phyloP scores from a whole-genome alignment of 2,797 vertebrate genomes.

The Eupleurogrammus muticus region DNA sequence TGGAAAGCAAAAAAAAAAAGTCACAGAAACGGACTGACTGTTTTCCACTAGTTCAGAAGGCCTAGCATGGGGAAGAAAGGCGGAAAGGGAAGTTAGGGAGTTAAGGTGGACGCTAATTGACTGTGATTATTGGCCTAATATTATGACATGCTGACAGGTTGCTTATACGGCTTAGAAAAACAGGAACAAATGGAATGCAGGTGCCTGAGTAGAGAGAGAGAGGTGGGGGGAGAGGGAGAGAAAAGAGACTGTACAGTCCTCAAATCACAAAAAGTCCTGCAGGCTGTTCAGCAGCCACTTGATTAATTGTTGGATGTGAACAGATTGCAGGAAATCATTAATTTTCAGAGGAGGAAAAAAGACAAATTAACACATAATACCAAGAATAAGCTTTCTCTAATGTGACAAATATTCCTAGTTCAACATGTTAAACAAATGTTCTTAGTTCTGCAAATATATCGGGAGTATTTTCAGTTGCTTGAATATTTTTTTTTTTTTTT shows the following conservation, averaged over 20 bases:
- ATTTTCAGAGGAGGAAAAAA: slow-evolving; percentile 61
- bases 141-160: slow-evolving; percentile 88
- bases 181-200: slow-evolving; percentile 91
- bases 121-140: slow-evolving; percentile 92
- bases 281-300: slow-evolving; percentile 87
- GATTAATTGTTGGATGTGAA: slow-evolving; percentile 90
- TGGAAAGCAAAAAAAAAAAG: slow-evolving; percentile 33
- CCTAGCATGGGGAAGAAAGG: slow-evolving; percentile 73
- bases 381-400: slow-evolving; percentile 42
- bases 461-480: slow-evolving; percentile 39
- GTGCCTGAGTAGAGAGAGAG: slow-evolving; percentile 88
- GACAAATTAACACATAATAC: slow-evolving; percentile 40
- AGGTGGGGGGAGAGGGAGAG: slow-evolving; percentile 88
- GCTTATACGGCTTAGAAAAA: slow-evolving; percentile 85
- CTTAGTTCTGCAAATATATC: slow-evolving; percentile 35
- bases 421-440: slow-evolving; percentile 62
- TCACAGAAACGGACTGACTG: slow-evolving; percentile 16
- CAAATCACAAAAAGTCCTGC: slow-evolving; percentile 88
- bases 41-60: slow-evolving; percentile 42
- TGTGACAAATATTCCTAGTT: slow-evolving; percentile 57
- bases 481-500: slow-evolving; percentile 61
- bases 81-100: slow-evolving; percentile 8
- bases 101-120: slow-evolving; percentile 80
- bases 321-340: slow-evolving; percentile 85
- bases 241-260: slow-evolving; percentile 87